These are phyloP conservation scores for Thereva nobilitata DNA, from an alignment of 2,888 invertebrate genomes.

Conservation along the genomic window DNA sequence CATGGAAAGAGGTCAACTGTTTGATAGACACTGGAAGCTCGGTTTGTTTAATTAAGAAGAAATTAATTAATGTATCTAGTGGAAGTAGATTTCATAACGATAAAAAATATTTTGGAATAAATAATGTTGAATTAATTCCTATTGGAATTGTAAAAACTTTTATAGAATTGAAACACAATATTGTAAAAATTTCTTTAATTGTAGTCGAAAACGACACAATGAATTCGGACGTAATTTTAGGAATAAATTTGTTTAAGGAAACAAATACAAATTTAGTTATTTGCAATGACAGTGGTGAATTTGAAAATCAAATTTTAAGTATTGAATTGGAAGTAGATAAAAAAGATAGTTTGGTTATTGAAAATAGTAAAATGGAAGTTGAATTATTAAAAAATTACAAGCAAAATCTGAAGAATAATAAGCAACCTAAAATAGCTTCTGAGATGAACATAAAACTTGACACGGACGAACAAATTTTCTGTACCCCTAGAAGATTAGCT, in stretches of 20 bases:
- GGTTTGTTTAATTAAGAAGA: background rate
- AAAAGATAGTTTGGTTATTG: too few species aligned
- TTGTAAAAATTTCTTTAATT: background rate
- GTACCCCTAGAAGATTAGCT: conserved; percentile 3
- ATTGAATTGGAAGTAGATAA: too few species aligned
- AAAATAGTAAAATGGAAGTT: background rate
- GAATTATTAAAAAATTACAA: background rate
- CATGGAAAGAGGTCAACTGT: background rate
- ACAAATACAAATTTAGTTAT: too few species aligned
- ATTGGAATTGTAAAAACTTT: background rate
- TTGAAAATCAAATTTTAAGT: background rate
- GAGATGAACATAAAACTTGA: conserved; percentile 12
- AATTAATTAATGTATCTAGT: too few species aligned
- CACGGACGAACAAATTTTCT: background rate
- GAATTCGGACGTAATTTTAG: background rate
- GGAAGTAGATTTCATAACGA: too few species aligned
- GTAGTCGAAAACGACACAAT: background rate
- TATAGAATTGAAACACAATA: background rate
- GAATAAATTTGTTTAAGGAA: too few species aligned
- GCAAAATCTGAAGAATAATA: background rate
- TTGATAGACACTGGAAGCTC: conserved; percentile 2
- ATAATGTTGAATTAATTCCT: background rate
- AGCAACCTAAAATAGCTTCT: background rate
- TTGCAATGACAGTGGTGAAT: too few species aligned
- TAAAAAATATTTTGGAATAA: background rate